These are phyloP conservation scores for Riparia riparia DNA, from an alignment of 2,113 vertebrate species.

Conservation along the genomic window DNA sequence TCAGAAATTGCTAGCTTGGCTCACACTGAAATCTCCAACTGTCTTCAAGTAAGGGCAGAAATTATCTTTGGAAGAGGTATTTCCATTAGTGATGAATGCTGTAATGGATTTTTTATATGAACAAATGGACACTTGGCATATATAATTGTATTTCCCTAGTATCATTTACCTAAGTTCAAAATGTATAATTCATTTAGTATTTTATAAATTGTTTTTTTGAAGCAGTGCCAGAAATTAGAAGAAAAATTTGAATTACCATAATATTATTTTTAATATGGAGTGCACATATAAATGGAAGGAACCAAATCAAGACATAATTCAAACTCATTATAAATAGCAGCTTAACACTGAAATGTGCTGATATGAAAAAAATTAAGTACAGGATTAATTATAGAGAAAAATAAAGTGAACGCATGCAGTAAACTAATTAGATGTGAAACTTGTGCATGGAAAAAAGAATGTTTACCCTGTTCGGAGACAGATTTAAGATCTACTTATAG, in stretches of 20 bases:
- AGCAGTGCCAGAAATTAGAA: neutral
- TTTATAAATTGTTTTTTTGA: slow-evolving; percentile 13
- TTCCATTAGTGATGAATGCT: neutral
- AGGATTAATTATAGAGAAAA: slow-evolving; percentile 21
- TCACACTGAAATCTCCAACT: neutral
- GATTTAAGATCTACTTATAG: slow-evolving; percentile 1
- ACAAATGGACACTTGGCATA: neutral
- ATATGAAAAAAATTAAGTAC: neutral
- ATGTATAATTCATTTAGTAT: neutral
- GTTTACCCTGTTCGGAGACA: neutral
- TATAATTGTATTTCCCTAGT: neutral
- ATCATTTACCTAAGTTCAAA: neutral
- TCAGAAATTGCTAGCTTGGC: neutral
- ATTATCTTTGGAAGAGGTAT: neutral
- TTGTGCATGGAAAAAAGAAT: neutral
- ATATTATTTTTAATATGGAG: neutral
- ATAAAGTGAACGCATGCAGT: neutral
- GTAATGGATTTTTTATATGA: neutral
- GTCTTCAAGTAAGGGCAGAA: neutral
- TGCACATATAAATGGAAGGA: neutral
- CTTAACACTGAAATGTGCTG: neutral
- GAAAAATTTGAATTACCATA: neutral
- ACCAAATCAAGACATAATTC: neutral
- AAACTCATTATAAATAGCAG: neutral
- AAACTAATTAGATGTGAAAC: slow-evolving; percentile 4